Base-by-base conservation (phyloP, 2,888 invertebrate genomes). In the Ferrisia virgata region DNA sequence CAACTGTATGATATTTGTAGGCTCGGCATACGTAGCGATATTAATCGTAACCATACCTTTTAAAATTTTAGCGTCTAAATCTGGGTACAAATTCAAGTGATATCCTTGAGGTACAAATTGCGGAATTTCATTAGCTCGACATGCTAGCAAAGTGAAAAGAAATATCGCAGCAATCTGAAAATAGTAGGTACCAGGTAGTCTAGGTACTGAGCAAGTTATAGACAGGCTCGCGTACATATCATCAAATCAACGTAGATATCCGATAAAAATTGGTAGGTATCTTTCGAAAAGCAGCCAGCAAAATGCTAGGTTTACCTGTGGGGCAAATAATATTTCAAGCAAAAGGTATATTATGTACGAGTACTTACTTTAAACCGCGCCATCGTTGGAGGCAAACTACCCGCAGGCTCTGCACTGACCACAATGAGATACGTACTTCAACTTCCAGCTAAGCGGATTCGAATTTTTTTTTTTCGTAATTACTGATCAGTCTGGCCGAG, bases 21-120 rank as follows among this genome's bases (percentile, higher is more conserved):
- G 83, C 31, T 83, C 83, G 31, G 83, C 72, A 31, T 72, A 83
- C 0, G 83, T 76, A 6, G 83, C 83, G 31, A 83, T 83, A 47
- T 83, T 83, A 11, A 83, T 83, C 2, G 25, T 72, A 22, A 83
- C 76, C 43, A 22, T 25, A 18, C 83, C 83, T 72, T 43, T 83
- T 11, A 83, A 33, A 0, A 76, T n/a, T n/a, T 47, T 72, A 2
- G 47, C 47, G 40, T 72, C 72, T 28, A 72, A 22, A 72, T 83
- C 76, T 5, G 83, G 83, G 47, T 72, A 76, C 40, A 83, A 83
- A 43, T 83, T 76, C n/a, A 83, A 47, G 28, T 83, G 76, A 47
- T 83, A 83, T 40, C 83, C 83, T 43, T 83, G 83, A 43, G 83
- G 83, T 4, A 76, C 72, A 8, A 83, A 83, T 31, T 83, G 69